Conservation (phyloP, 2,113 vertebrate genomes). For the Prunella fulvescens region DNA sequence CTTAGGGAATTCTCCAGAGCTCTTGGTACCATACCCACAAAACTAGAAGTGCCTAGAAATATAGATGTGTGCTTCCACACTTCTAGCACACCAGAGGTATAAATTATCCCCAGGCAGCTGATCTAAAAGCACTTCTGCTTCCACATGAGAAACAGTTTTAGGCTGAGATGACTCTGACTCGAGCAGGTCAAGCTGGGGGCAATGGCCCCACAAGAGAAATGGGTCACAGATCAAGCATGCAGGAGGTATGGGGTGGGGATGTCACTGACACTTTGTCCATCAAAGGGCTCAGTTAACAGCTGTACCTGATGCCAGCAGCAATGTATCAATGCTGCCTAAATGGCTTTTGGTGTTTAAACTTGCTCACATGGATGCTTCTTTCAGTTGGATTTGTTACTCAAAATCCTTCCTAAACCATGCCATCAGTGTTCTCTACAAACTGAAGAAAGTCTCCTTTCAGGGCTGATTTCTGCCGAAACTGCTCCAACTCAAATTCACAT, state of each 20-base stretch:
- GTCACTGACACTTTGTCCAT: background rate
- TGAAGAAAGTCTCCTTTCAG: background rate
- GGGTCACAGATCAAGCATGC: background rate
- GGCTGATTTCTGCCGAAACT: background rate
- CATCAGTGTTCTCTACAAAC: background rate
- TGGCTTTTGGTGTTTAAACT: background rate
- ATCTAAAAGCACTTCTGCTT: background rate
- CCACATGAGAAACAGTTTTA: background rate
- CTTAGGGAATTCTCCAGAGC: background rate
- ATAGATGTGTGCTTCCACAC: background rate
- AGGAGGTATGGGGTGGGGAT: background rate
- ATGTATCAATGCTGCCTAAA: background rate
- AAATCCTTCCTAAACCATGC: background rate
- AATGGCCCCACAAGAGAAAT: background rate
- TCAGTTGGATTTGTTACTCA: background rate
- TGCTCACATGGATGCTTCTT: background rate
- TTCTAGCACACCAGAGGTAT: background rate
- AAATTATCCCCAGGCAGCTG: background rate
- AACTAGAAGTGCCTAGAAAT: background rate
- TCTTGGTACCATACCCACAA: background rate
- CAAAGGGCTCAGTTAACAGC: background rate
- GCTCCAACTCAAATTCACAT: background rate
- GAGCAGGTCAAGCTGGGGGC: background rate
- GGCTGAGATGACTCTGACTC: background rate
- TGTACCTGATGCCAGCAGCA: background rate